These are phyloP conservation scores for Dufourea novaeangliae DNA, from an alignment of 1,140 invertebrate genomes.

Conservation along the genomic window DNA sequence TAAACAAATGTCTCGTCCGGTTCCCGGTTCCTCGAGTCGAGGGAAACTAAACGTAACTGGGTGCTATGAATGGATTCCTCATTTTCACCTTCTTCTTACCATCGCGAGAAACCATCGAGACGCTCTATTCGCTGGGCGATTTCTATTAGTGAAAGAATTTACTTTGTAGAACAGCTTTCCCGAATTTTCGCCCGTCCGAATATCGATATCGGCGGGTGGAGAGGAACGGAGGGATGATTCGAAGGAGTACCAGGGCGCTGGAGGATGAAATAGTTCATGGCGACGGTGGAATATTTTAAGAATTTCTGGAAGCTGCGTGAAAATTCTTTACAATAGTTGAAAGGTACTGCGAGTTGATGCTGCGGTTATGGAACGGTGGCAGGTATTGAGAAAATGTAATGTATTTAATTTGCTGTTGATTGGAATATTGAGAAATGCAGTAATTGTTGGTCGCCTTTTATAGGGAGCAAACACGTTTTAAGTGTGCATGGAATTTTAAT, in stretches of 20 bases:
- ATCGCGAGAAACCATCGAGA: neutral
- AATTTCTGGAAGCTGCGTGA: neutral
- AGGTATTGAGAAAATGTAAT: neutral
- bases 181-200: neutral
- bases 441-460: no score
- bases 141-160: slow-evolving; percentile 15
- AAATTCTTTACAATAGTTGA: neutral
- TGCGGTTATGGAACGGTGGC: no score
- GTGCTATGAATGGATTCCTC: slow-evolving; percentile 13
- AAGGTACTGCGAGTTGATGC: neutral
- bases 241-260: no score
- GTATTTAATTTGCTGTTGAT: neutral
- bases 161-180: neutral
- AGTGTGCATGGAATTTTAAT: no score
- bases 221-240: neutral
- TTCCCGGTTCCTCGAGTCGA: neutral
- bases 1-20: slow-evolving; percentile 5
- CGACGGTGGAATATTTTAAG: neutral
- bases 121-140: neutral
- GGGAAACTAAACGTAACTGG: neutral
- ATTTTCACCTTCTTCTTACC: neutral
- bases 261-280: neutral
- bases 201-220: neutral
- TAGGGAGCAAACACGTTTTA: no score
- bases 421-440: neutral